These are phyloP conservation scores for Latrodectus hesperus DNA, from an alignment of 2,888 invertebrate species.

Conservation along the genomic window DNA sequence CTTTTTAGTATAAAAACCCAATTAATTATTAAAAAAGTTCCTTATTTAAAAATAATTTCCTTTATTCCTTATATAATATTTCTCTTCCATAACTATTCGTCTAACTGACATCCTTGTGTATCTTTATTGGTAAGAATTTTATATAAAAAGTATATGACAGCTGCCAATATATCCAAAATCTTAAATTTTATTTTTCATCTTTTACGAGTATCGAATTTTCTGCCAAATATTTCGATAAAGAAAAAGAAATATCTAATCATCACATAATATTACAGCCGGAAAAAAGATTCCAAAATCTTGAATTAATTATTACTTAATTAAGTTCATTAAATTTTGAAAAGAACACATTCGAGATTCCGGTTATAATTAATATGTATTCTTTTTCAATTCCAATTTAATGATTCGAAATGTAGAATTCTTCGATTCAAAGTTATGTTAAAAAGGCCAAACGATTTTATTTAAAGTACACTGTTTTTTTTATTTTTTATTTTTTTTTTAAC, in stretches of 20 bases:
- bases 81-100: too few relatives aligned
- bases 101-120: too few relatives aligned
- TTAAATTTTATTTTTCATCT: neutral
- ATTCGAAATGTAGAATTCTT: neutral
- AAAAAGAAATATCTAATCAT: too few relatives aligned
- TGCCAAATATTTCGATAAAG: neutral
- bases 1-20: too few relatives aligned
- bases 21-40: too few relatives aligned
- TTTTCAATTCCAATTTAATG: constrained; percentile 2
- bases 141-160: neutral
- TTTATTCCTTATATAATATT: too few relatives aligned
- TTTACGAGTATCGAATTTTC: neutral
- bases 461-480: neutral
- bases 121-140: neutral
- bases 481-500: neutral
- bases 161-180: neutral
- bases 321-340: neutral
- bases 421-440: neutral
- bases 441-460: neutral
- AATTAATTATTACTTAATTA: neutral
- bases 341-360: neutral
- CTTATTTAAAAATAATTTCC: too few relatives aligned
- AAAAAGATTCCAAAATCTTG: neutral
- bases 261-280: neutral
- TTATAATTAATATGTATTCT: constrained; percentile 2